Conservation (phyloP, 2,888 invertebrate species). For the Pocota personata region DNA sequence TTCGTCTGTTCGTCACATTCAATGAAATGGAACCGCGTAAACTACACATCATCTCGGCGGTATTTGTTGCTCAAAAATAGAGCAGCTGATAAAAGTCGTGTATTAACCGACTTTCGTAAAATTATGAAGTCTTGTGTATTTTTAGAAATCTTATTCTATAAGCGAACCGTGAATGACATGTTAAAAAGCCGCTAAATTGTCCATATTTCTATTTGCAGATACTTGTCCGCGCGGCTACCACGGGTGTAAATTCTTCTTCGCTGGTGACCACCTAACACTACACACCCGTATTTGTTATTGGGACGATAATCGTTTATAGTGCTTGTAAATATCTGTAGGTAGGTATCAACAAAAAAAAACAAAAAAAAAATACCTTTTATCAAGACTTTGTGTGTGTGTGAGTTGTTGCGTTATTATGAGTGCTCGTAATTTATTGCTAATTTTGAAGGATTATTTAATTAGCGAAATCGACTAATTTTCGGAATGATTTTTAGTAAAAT, state of each 20-base stretch:
- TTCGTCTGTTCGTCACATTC: background rate
- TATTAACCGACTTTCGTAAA: background rate
- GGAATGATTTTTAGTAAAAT: background rate
- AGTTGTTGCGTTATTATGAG: slow-evolving; percentile 26
- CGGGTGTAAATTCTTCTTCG: slow-evolving; percentile 24
- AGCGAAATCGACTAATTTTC: slow-evolving; percentile 3
- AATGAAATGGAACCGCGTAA: background rate
- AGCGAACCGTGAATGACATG: background rate
- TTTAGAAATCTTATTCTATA: slow-evolving; percentile 7
- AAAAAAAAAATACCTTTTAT: slow-evolving; percentile 23
- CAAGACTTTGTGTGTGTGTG: slow-evolving; percentile 15
- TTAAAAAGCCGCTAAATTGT: slow-evolving; percentile 6
- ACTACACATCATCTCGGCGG: background rate
- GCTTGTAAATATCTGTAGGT: slow-evolving; percentile 48
- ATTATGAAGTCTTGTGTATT: slow-evolving; percentile 25
- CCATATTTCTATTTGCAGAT: slow-evolving; percentile 49
- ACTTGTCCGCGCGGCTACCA: background rate
- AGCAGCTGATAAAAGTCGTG: slow-evolving; percentile 17
- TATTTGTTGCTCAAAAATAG: background rate
- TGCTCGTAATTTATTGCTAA: slow-evolving; percentile 46
- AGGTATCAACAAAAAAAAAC: slow-evolving; percentile 33
- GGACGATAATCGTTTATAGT: slow-evolving; percentile 27
- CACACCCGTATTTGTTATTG: slow-evolving; percentile 2
- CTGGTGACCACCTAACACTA: background rate
- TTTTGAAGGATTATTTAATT: slow-evolving; percentile 49